Base-by-base conservation (phyloP, 2,113 vertebrate species). In the Pseudorhombus dupliciocellatus region DNA sequence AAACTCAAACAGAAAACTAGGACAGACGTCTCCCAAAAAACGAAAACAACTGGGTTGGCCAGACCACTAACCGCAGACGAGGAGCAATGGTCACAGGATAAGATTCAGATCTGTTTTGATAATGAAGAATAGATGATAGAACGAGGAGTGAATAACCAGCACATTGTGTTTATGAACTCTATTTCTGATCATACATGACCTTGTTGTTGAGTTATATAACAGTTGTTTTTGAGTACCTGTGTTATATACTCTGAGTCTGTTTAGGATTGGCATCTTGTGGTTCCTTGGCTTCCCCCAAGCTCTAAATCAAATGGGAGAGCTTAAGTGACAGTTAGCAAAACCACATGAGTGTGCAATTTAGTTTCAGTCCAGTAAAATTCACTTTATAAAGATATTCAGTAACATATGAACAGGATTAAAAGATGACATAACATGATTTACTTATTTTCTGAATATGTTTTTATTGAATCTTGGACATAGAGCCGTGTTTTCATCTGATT, bases 311-410 rank as follows among this genome's bases (percentile, higher is more conserved):
- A 37, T 20, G 30, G 10, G 2, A 30, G 24, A 64, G 14, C 15
- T 18, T 28, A 25, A 25, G 40, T 46, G 51, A 52, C 1, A 0
- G n/a, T 55, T 18, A 63, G 37, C 25, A 25, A 48, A 56, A 56
- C 28, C 51, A 64, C 26, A 64, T 3, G 11, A 24, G 9, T 42
- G 26, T 63, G 21, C 7, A 57, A 26, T 37, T 64, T 34, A 4
- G 24, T 64, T 57, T 25, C 10, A 46, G 37, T 63, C 57, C 31
- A 26, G 31, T 63, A n/a, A n/a, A 28, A 44, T 73, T 30, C 3
- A 62, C 26, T 65, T 51, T 8, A 50, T 22, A 18, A 14, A 24
- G 37, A 46, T 22, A 30, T 46, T 68, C 24, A 31, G 21, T 10
- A 3, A 60, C 37, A 60, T 25, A 2, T 40, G 28, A n/a, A 34